These are phyloP conservation scores for Apis laboriosa DNA, from an alignment of 1,140 invertebrate genomes.

Conservation along the genomic window DNA sequence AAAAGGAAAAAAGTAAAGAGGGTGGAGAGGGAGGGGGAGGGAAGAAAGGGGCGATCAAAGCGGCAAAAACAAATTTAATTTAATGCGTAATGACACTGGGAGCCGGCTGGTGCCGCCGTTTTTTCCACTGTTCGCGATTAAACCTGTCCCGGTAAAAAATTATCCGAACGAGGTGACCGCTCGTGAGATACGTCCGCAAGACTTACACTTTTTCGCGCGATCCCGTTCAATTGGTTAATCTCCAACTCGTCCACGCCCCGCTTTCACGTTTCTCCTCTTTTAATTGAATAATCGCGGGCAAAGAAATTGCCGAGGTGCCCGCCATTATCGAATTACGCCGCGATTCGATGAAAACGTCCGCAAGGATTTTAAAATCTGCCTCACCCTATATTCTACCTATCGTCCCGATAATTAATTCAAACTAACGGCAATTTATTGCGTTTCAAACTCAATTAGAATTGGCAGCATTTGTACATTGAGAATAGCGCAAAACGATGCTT, in stretches of 20 bases:
- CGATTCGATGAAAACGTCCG: neutral
- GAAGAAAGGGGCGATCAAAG: conserved; percentile 9
- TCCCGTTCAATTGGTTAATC: conserved; percentile 1
- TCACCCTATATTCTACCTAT: too few relatives aligned
- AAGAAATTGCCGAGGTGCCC: neutral
- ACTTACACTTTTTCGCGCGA: conserved; percentile 28
- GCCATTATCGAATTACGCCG: neutral
- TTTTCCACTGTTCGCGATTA: conserved; percentile 34
- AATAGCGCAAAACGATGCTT: too few relatives aligned
- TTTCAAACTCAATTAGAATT: too few relatives aligned
- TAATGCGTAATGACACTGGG: conserved; percentile 60
- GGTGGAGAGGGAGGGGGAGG: too few relatives aligned
- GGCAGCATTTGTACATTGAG: too few relatives aligned
- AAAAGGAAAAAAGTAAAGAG: neutral
- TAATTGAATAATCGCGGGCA: neutral
- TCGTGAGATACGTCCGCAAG: neutral
- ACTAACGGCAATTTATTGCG: too few relatives aligned
- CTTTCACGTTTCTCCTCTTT: conserved; percentile 8
- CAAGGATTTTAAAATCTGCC: neutral
- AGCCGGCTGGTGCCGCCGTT: conserved; percentile 23
- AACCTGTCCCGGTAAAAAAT: conserved; percentile 28
- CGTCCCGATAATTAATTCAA: too few relatives aligned
- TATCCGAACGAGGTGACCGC: conserved; percentile 30
- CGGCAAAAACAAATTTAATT: conserved; percentile 60
- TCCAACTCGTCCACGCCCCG: neutral